Base-by-base conservation (phyloP, 2,888 invertebrate genomes). In the Pammene aurita region DNA sequence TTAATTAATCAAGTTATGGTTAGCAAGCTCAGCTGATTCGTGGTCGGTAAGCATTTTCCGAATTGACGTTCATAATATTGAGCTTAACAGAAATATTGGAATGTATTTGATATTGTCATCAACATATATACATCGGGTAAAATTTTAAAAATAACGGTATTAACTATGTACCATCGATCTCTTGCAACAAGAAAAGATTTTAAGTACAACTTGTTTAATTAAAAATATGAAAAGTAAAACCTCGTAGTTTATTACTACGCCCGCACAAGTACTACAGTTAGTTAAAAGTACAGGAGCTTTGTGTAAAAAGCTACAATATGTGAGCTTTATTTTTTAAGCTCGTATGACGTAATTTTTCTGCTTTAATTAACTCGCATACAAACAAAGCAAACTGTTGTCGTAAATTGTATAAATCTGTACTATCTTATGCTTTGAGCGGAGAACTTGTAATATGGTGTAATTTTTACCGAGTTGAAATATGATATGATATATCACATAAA, bases 361-460 rank as follows among this genome's bases (percentile, higher is more conserved):
- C 69, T 65, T 69, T 69, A 69, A 69, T 69, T 69, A 69, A 69
- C 65, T 69, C 48, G 54, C 69, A 69, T 65, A 69, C 69, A 69
- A 65, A 69, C 65, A 65, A 60, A 16, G 64, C 60, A 65, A 69
- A 65, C 48, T 65, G 65, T 34, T 69, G 65, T 48, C 65, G 54
- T 69, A 69, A 69, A 69, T 69, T 65, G 48, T 65, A 55, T 54
- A 60, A 65, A 65, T 60, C 14, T 69, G 58, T 69, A 46, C 52
- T 48, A 69, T 58, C 54, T 58, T 64, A 54, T 52, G 44, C 54
- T 60, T 65, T 58, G 54, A 60, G 52, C 42, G 48, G 14, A 35
- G 38, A 52, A 62, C 13, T 58, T 54, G 54, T 60, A 26, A 10
- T 55, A 65, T 55, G 65, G 2, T 65, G 56, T 26, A 14, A 1